Evolutionary conservation across 2,113 vertebrate species (phyloP), one percentile per base, ranked within the genome.

Genomic region (Xiphophorus maculatus): DNA sequence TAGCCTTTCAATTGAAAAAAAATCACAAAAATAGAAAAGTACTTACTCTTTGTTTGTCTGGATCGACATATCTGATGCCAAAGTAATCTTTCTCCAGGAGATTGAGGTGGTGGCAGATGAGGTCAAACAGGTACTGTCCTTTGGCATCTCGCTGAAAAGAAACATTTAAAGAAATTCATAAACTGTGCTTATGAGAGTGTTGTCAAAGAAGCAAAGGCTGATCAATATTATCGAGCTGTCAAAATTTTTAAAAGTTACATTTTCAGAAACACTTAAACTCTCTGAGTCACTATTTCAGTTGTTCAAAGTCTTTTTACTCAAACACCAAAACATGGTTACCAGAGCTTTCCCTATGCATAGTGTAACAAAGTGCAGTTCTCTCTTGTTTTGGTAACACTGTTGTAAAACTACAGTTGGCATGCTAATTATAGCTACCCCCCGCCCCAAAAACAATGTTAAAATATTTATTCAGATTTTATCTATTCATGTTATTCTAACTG

Each of bases 11-110:
- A 17, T 44, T 11, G 0, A 28, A 40, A 11, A 15, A 9, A 28
- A 37, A 3, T 32, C 25, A 54, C 3, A 28, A 44, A 33, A 22
- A 58, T 13, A 1, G 12, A 33, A 11, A 48, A 48, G 44, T 48
- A 91, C 96, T 95, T 87, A 99, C 97, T 94, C 97, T 93, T 86
- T 99, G 97, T 87, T 98, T 98, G 93, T 99, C 97, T 1, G 97
- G 97, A 85, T 99, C 97, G 88, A 98, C 97, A 86, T 97, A 99
- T 81, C 97, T 94, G 80, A 99, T 98, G 71, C 97, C 97, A 72
- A 99, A 99, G 91, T 99, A 99, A 84, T 99, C 97, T 91, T 98
- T 99, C 93, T 99, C 97, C 90, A 99, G 95, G 73, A 99, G 94
- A 94, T 97, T 98, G 85, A 98, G 94, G 93, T 99, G 97, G 88